Evolutionary conservation across 2,113 vertebrate genomes (phyloP), one percentile per base, ranked within the genome.

Genomic region (Burhinus bistriatus): DNA sequence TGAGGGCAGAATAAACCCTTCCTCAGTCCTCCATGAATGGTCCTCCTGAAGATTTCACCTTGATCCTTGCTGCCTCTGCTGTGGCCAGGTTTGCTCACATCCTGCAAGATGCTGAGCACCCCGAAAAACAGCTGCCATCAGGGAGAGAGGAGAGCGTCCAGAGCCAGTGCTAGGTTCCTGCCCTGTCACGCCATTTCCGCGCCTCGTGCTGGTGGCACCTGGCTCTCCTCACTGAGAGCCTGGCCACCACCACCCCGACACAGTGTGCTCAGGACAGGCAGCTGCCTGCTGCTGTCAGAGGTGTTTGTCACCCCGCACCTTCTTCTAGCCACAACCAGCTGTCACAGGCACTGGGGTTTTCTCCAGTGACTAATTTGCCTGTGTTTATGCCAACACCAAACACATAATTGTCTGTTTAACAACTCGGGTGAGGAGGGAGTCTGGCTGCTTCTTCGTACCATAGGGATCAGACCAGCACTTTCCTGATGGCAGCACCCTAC

Each of bases 361-460:
- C 96, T 97, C 93, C 82, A 77, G 91, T 77, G 75, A 90, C 36
- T 85, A 87, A 94, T 96, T 95, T 88, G 87, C 91, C 57, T 83
- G 30, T 87, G 77, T 94, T 93, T 62, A 85, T 58, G 70, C 78
- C 89, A 77, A 58, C 73, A 34, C 70, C 87, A 95, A 93, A 83
- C 73, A 87, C 26, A 79, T 58, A 77, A 90, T 85, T 88, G 89
- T 64, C 62, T 88, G 54, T 59, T 88, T 76, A 93, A 93, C 81
- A 42, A 2, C 64, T 78, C 4, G 52, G 86, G 80, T 96, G 78
- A 91, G 83, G 58, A 91, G 49, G 70, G 78, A 95, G 78, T 22
- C 62, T 80, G 75, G 65, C 70, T 97, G 78, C 25, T 80, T 87
- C 78, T 87, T 91, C 5, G 8, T 79, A 5, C 25, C 1, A 3